Evolutionary conservation across 2,888 invertebrate genomes (phyloP), one percentile per base, ranked within the genome.

Genomic region (Tenthredo scrophulariae): DNA sequence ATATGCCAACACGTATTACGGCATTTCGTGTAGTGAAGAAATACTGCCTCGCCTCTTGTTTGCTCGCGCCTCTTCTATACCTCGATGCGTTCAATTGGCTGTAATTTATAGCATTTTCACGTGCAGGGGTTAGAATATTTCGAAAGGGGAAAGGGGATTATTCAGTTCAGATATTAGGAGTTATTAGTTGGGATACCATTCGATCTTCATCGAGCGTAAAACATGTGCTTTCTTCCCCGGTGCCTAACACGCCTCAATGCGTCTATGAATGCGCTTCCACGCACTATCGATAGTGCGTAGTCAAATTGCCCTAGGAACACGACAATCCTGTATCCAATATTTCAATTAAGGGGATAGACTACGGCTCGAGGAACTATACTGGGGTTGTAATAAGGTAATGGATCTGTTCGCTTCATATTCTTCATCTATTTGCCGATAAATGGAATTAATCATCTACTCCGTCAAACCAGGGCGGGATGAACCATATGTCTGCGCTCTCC

Each of bases 341-440:
- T 83, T 83, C 83, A 83, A 83, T 83, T 83, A 83, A 29, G 83
- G 65, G 83, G 46, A 83, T 33, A 62, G 77, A 46, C 15, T n/a
- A 10, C 4, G 80, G 65, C 26, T 65, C 80, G 65, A 33, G 18
- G 75, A 29, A 15, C 80, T 10, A 62, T 10, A 62, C 26, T 4
- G 80, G 62, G 80, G 15, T 13, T 18, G 67, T 83, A 83, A 83
- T 83, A 70, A 67, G 83, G 67, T 67, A 83, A 83, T 83, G 65
- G 83, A 83, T 83, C 83, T 83, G 83, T 50, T 83, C 83, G 83
- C 67, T 67, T 83, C 50, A 70, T 83, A 83, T 83, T 83, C 83
- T 83, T 83, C 65, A 10, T 46, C 67, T 67, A 70, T 67, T 67
- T 70, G 83, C 33, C 67, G 50, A 83, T 83, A 67, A 67, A 83